These are phyloP conservation scores for Thalassaphorura encarpata DNA, from an alignment of 1,140 invertebrate genomes.

Conservation along the genomic window DNA sequence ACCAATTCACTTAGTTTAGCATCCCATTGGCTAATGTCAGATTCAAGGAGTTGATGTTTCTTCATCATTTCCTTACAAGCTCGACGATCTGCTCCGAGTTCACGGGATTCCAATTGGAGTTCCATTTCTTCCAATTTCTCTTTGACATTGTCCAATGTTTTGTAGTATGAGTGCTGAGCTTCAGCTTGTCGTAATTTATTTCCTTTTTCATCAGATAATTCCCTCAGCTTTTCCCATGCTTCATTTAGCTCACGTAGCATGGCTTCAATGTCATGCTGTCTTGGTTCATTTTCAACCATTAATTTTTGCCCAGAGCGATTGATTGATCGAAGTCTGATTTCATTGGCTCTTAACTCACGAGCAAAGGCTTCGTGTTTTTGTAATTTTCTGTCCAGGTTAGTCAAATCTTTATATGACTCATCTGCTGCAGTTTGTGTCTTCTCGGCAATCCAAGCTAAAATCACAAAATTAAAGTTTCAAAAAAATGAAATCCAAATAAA, in stretches of 20 bases:
- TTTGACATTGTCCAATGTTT: conserved; percentile 50
- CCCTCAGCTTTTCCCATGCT: conserved; percentile 59
- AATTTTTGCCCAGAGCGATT: conserved; percentile 65
- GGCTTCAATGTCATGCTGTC: conserved; percentile 53
- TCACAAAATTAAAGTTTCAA: too few relatives aligned
- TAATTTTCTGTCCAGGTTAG: conserved; percentile 82
- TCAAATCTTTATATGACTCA: conserved; percentile 83
- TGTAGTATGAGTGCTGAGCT: conserved; percentile 67
- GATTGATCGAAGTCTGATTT: conserved; percentile 71
- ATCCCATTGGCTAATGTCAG: conserved; percentile 66
- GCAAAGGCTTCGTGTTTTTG: conserved; percentile 98
- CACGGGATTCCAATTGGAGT: conserved; percentile 59
- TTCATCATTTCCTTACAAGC: conserved; percentile 80
- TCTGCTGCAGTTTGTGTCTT: conserved; percentile 84
- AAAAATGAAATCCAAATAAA: too few relatives aligned
- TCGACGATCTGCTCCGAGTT: conserved; percentile 71
- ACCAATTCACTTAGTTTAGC: conserved; percentile 63
- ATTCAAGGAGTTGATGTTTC: conserved; percentile 71
- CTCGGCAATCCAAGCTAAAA: conserved; percentile 81
- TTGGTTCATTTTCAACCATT: conserved; percentile 53
- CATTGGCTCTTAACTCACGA: conserved; percentile 81
- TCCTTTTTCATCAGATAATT: conserved; percentile 69
- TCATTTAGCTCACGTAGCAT: conserved; percentile 51
- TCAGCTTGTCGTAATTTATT: conserved; percentile 62
- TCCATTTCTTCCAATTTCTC: conserved; percentile 70